phyloP scores from a whole-genome alignment of 1,140 invertebrate species.

The Aphaenogaster ashmeadi region DNA sequence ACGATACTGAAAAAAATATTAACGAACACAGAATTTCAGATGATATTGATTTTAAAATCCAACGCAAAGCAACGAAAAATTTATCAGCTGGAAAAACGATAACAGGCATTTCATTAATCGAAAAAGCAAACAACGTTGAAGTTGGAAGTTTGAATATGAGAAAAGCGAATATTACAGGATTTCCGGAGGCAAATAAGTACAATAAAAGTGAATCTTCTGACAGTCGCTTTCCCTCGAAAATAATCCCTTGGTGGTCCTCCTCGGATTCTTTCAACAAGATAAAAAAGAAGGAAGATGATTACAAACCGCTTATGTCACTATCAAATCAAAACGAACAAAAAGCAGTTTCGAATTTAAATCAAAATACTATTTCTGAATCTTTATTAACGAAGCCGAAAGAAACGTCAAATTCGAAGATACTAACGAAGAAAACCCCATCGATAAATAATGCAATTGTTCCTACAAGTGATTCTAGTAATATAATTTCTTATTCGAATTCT shows the following conservation, averaged over 20 bases:
- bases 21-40: not conserved
- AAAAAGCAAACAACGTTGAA: not conserved
- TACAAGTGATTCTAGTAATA: not conserved
- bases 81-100: not conserved
- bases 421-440: not conserved
- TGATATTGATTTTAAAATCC: not conserved
- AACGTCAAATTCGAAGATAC: not conserved
- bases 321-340: not conserved
- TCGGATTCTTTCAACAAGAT: constrained; percentile 65
- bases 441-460: not conserved
- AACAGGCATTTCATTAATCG: not conserved
- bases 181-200: not conserved
- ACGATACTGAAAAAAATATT: not conserved
- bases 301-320: not conserved
- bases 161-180: not conserved
- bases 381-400: not conserved
- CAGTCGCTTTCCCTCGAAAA: constrained; percentile 61
- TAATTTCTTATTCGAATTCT: not conserved
- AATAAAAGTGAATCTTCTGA: constrained; percentile 49
- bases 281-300: constrained; percentile 25
- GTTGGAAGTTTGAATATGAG: not conserved
- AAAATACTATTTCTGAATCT: not conserved
- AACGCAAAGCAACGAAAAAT: not conserved
- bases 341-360: not conserved
- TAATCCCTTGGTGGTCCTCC: constrained; percentile 72